Evolutionary conservation across 2,888 invertebrate species (phyloP), one percentile per base, ranked within the genome.

Genomic region (Pterostichus madidus): DNA sequence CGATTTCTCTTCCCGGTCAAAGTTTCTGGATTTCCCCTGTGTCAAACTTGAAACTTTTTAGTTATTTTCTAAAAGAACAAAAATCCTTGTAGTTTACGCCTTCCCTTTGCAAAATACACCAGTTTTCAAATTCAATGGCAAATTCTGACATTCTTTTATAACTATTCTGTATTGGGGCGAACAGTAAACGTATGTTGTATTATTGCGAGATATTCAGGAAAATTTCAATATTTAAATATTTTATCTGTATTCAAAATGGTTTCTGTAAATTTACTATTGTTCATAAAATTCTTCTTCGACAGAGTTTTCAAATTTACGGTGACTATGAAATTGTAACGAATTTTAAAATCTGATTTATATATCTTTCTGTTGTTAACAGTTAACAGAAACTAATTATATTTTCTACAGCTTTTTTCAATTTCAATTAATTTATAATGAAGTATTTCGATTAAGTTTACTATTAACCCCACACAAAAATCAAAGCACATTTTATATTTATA

Each of bases 1-100:
- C 79, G 79, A 79, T 79, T 78, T 64, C 79, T 79, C 64, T 61
- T 44, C 17, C 49, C 64, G 61, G 31, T 56, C 56, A 79, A 79
- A 79, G 46, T 79, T 79, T 64, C 52, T 49, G 79, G 79, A 79
- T 79, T 79, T 79, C 79, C 79, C 79, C 61, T 61, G 79, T 79
- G 79, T 61, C 61, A 79, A 79, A 79, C 79, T 64, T 79, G 39
- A 79, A 61, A 79, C 79, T 79, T 79, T 77, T 77, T 59, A 59
- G 56, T 59, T 77, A 77, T 77, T 77, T 77, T 79, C 53, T 35
- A 46, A 46, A 61, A 64, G 64, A 79, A 79, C 64, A 64, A 64
- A 77, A 79, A 79, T 79, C 79, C 79, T 17, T 61, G 46, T 64
- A 64, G 44, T 79, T 46, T 59, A 77, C 49, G 61, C 32, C 77